phyloP scores from a whole-genome alignment of 1,140 invertebrate genomes.

The Hycleus cichorii region DNA sequence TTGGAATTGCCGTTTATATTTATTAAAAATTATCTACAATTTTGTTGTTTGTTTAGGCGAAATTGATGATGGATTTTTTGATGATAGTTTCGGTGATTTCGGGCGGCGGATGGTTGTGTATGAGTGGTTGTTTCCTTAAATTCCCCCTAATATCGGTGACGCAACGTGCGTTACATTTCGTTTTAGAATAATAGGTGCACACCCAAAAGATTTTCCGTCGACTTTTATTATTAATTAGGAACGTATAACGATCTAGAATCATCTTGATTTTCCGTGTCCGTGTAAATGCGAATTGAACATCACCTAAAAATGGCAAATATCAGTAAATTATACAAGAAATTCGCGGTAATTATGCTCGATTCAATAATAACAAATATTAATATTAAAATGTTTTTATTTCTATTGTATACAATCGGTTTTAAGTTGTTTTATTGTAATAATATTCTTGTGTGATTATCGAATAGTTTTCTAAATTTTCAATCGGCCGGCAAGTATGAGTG shows the following conservation, averaged over 20 bases:
- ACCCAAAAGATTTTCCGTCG: conserved; percentile 17
- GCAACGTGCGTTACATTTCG: conserved; percentile 15
- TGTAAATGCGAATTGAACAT: too few species aligned
- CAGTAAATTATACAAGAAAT: too few species aligned
- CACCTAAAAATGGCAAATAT: too few species aligned
- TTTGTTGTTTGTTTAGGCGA: not conserved
- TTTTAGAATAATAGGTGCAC: conserved; percentile 14
- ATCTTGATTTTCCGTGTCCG: too few species aligned
- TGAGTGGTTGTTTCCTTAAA: not conserved
- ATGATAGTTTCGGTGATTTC: not conserved
- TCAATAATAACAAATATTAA: too few species aligned
- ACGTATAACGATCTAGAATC: not conserved
- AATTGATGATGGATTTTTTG: not conserved
- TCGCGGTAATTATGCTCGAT: too few species aligned
- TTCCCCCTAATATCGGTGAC: conserved; percentile 1
- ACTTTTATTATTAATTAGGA: conserved; percentile 8
- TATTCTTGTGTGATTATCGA: conserved; percentile 1
- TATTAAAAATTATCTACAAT: not conserved
- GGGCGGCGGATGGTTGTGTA: conserved; percentile 17
- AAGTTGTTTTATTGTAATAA: not conserved
- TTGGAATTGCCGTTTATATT: not conserved
- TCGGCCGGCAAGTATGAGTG: conserved; percentile 19
- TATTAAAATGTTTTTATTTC: too few species aligned
- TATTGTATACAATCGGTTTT: too few species aligned
- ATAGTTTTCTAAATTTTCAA: not conserved